Conservation (phyloP, 2,888 invertebrate genomes). For the Acleris holmiana region DNA sequence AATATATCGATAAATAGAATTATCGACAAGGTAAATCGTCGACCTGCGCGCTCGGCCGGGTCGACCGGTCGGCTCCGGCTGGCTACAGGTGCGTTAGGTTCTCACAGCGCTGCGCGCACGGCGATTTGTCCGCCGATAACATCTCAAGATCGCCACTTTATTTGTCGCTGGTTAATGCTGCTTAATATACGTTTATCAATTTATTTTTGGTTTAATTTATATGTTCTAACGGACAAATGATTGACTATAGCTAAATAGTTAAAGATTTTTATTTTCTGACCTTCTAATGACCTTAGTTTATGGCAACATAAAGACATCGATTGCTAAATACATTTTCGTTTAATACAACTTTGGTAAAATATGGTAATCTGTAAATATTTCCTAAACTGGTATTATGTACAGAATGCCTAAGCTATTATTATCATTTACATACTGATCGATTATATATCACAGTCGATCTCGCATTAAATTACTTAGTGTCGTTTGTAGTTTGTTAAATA, state of each 20-base stretch:
- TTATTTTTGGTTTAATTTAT: slow-evolving; percentile 15
- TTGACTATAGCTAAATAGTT: neutral
- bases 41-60: slow-evolving; percentile 42
- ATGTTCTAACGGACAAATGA: neutral
- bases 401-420: too few relatives aligned
- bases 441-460: too few relatives aligned
- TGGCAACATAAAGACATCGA: too few relatives aligned
- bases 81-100: slow-evolving; percentile 74
- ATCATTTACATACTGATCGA: too few relatives aligned
- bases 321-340: too few relatives aligned
- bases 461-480: too few relatives aligned
- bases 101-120: slow-evolving; percentile 69
- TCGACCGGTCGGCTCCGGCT: slow-evolving; percentile 58
- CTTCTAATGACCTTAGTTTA: too few relatives aligned
- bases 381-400: too few relatives aligned
- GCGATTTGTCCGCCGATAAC: slow-evolving; percentile 70
- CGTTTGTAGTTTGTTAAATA: too few relatives aligned
- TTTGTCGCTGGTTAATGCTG: slow-evolving; percentile 46
- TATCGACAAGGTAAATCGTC: slow-evolving; percentile 44
- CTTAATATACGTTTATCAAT: slow-evolving; percentile 12
- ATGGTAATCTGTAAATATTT: too few relatives aligned
- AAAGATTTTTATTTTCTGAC: too few relatives aligned
- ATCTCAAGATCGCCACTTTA: slow-evolving; percentile 63
- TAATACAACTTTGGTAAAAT: too few relatives aligned
- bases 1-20: slow-evolving; percentile 40